Base-by-base conservation (phyloP, 64 coral and sea anemone genomes). In the Actinia tenebrosa region DNA sequence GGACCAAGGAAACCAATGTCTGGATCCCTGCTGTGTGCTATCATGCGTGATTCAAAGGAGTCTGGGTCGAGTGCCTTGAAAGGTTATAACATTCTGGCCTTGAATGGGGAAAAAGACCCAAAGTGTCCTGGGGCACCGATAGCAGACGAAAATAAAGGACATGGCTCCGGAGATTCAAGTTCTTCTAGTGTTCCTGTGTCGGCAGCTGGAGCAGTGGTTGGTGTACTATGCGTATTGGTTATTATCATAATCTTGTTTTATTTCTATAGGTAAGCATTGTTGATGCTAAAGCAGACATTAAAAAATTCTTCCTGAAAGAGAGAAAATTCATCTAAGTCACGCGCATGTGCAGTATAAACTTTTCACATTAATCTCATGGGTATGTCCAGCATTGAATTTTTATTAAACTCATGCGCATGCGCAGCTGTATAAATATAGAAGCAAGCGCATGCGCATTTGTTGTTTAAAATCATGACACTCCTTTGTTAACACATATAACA, bases 1-100 rank as follows among this genome's bases (percentile, higher is more conserved):
- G 69, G 69, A 75, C 69, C 69, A 75, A 75, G 69, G 20, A 75
- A 75, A 42, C 69, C 69, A 30, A 75, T 75, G 26, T 75, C 26
- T 26, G 69, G 26, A 75, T 75, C 69, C 69, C 69, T 75, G 69
- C 42, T 75, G 69, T 75, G 69, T 30, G 69, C 26, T 27, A 75
- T 75, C 26, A 14, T 75, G 69, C 69, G 69, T 25, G 69, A 75
- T 42, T n/a, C 69, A 3, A 75, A 75, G 69, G 69, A 75, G 69
- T 27, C 69, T 75, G 11, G 25, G 69, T 75, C 69, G 27, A 75
- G 69, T 75, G 14, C 16, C 69, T 30, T 75, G 25, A 75, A 75
- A 26, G 69, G 69, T 42, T 75, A 75, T 75, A 75, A 43, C 25
- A 75, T 75, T 42, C n/a, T 75, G 69, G 23, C 69, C 11, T 75